Percentiles rank a stretch among this genome's conserved stretches.
Conservation (phyloP, 1,140 invertebrate species). For the Drosophila auraria region DNA sequence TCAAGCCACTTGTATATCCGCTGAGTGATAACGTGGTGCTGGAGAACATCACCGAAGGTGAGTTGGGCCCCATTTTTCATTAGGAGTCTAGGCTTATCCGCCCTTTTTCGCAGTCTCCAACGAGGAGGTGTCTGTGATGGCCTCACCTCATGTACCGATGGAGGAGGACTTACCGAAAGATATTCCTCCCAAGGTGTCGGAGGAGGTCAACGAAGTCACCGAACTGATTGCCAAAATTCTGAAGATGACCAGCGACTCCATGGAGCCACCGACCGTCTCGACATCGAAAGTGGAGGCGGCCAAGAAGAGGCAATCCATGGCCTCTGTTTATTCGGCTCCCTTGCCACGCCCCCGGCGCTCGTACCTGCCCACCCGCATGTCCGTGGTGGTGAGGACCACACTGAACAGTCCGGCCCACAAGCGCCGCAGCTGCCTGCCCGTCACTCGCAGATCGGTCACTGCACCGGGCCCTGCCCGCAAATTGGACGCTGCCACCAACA, state of each 20-base stretch:
- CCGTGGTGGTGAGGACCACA: slow-evolving; percentile 77
- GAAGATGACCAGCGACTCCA: slow-evolving; percentile 47
- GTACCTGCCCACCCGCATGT: slow-evolving; percentile 73
- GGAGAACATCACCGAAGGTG: slow-evolving; percentile 70
- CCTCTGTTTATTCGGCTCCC: not conserved
- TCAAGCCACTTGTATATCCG: slow-evolving; percentile 54
- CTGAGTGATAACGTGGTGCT: slow-evolving; percentile 62
- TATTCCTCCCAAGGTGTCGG: slow-evolving; percentile 3
- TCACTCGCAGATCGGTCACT: not conserved
- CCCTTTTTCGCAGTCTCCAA: slow-evolving; percentile 54
- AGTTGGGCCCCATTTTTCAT: not conserved
- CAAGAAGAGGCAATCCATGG: slow-evolving; percentile 28
- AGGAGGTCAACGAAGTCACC: slow-evolving; percentile 62
- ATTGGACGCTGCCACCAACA: slow-evolving; percentile 6
- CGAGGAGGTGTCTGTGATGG: slow-evolving; percentile 41
- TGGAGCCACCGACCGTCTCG: slow-evolving; percentile 20
- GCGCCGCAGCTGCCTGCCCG: slow-evolving; percentile 59
- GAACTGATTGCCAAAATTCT: slow-evolving; percentile 66
- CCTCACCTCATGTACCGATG: slow-evolving; percentile 15
- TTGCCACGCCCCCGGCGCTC: slow-evolving; percentile 58
- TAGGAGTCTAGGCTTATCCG: not conserved
- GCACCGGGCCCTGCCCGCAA: not conserved
- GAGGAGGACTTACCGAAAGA: slow-evolving; percentile 15
- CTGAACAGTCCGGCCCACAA: slow-evolving; percentile 78
- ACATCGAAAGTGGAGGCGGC: slow-evolving; percentile 5